These are phyloP conservation scores for Sebastes cheni DNA, from an alignment of 2,797 vertebrate genomes.

Conservation along the genomic window DNA sequence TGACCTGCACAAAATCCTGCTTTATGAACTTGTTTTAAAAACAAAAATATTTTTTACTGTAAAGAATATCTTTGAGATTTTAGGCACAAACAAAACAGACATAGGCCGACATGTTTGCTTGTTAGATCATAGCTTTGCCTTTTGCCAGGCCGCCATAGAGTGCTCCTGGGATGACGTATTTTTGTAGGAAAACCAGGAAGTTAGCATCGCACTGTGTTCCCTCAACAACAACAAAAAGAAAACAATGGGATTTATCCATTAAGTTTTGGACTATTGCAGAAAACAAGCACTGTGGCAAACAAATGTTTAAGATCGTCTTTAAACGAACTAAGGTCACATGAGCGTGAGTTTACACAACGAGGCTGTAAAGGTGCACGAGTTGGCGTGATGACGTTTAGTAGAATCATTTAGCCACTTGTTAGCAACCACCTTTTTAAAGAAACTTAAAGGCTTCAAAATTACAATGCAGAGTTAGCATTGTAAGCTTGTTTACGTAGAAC, in stretches of 20 bases:
- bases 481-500: not conserved
- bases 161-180: not conserved
- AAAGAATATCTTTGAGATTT: not conserved
- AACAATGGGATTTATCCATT: not conserved
- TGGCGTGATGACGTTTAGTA: no score
- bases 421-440: no score
- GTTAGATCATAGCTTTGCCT: no score
- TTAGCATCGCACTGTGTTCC: not conserved
- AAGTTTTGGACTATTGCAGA: not conserved
- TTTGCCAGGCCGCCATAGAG: no score
- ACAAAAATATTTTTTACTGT: not conserved
- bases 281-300: not conserved
- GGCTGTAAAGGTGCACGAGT: no score
- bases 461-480: not conserved
- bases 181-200: not conserved
- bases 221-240: not conserved
- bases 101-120: not conserved
- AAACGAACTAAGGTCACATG: no score
- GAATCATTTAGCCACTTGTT: no score
- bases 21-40: not conserved
- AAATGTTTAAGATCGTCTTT: not conserved
- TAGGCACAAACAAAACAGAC: not conserved
- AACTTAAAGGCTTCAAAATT: no score
- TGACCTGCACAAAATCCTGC: not conserved
- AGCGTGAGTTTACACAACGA: accelerated